Evolutionary conservation across 1,140 invertebrate genomes (phyloP).

Genomic region (Calliphora vicina): DNA sequence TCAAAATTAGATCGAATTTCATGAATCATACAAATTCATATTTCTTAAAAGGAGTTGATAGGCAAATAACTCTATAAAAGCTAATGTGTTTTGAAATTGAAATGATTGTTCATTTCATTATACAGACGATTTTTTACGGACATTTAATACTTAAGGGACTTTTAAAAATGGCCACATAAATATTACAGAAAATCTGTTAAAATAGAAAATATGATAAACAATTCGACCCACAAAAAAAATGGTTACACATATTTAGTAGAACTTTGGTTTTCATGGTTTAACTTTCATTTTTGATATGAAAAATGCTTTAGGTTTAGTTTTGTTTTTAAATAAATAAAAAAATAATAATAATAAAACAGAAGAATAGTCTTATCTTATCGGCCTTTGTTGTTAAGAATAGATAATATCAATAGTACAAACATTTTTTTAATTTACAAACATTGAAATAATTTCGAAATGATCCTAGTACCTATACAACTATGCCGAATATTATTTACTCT

Average conservation of each 20-base stretch:
- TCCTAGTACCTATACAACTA: too few relatives aligned
- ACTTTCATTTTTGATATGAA: too few relatives aligned
- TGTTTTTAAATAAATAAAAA: too few relatives aligned
- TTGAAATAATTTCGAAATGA: too few relatives aligned
- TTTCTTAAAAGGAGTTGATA: neutral
- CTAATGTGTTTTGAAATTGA: neutral
- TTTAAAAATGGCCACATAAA: neutral
- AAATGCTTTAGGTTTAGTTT: too few relatives aligned
- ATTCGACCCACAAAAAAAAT: neutral
- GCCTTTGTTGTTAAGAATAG: too few relatives aligned
- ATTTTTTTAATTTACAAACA: too few relatives aligned
- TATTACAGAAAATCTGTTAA: neutral
- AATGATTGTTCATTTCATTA: neutral
- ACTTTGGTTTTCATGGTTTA: neutral
- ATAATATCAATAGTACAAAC: too few relatives aligned
- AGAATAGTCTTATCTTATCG: too few relatives aligned
- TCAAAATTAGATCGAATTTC: conserved; percentile 14
- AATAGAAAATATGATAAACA: neutral
- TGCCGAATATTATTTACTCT: too few relatives aligned
- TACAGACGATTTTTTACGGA: neutral
- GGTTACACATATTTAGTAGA: too few relatives aligned
- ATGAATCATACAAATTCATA: neutral
- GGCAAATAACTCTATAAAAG: neutral
- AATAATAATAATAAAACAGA: too few relatives aligned
- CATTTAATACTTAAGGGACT: neutral